phyloP scores from a whole-genome alignment of 2,797 vertebrate genomes.

The Artibeus lituratus region DNA sequence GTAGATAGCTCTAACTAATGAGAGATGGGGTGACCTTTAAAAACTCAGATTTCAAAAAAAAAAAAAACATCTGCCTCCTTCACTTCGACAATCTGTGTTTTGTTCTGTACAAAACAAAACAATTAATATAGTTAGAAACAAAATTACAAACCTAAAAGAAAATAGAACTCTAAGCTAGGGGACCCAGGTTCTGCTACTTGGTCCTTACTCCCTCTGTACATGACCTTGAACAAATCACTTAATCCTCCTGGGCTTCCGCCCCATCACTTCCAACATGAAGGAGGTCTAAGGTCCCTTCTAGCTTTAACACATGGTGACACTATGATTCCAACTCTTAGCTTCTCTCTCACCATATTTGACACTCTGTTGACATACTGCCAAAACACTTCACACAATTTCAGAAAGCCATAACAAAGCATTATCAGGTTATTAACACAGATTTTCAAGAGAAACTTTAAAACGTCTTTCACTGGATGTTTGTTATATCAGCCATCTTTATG shows the following conservation, averaged over 20 bases:
- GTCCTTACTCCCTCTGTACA: not conserved
- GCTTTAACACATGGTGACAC: conserved; percentile 64
- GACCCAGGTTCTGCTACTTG: not conserved
- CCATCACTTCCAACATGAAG: conserved; percentile 46
- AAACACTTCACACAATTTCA: conserved; percentile 56
- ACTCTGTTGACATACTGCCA: conserved; percentile 65
- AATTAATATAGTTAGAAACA: conserved; percentile 14
- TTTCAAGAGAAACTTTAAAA: conserved; percentile 34
- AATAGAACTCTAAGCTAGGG: not conserved
- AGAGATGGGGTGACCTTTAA: conserved; percentile 36
- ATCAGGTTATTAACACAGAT: conserved; percentile 38
- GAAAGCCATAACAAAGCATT: conserved; percentile 38
- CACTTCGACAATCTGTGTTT: conserved; percentile 29
- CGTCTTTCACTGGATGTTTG: not conserved
- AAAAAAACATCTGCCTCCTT: not conserved
- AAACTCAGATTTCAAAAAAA: conserved; percentile 42
- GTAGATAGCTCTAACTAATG: conserved; percentile 20
- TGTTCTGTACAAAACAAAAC: conserved; percentile 38
- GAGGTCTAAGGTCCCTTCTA: conserved; percentile 49
- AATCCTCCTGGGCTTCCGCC: conserved; percentile 25
- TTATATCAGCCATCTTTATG: not conserved
- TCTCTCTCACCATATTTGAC: conserved; percentile 52
- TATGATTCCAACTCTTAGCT: conserved; percentile 57
- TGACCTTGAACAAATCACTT: conserved; percentile 70
- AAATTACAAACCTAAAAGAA: conserved; percentile 20